A percentile compares a stretch with the other conserved stretches of the same genome.
phyloP scores from a whole-genome alignment of 2,797 vertebrate species.

The Pelodytes ibericus region DNA sequence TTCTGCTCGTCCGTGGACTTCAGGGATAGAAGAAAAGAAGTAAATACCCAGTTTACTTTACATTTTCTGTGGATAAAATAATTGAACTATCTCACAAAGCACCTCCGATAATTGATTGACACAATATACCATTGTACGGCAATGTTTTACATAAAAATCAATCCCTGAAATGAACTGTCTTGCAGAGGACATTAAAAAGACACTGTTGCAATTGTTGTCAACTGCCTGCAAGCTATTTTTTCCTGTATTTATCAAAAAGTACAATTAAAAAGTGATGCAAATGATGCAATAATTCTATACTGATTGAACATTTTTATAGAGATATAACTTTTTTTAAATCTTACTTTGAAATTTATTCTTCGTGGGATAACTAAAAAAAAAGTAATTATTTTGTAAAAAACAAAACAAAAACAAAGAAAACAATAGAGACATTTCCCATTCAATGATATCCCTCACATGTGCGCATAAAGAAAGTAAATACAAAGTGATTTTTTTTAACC shows the following conservation, averaged over 20 bases:
- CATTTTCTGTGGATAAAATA: constrained; percentile 29
- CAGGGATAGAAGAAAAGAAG: constrained; percentile 38
- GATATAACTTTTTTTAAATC: no score
- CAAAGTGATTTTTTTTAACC: no score
- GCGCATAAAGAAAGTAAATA: no score
- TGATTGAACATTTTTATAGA: not conserved
- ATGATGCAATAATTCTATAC: not conserved
- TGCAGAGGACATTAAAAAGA: constrained; percentile 39
- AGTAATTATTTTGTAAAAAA: no score
- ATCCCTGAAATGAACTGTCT: constrained; percentile 41
- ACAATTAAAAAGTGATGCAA: constrained; percentile 4
- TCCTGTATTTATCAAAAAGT: constrained; percentile 3
- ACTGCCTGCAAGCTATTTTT: constrained; percentile 23
- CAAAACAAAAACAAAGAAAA: no score
- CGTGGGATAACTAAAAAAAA: no score
- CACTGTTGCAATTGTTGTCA: constrained; percentile 24
- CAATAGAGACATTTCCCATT: no score
- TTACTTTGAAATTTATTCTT: no score
- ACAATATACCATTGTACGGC: constrained; percentile 48
- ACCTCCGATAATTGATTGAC: constrained; percentile 50
- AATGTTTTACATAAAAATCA: constrained; percentile 48
- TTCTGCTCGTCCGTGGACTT: constrained; percentile 31
- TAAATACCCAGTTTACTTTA: constrained; percentile 42
- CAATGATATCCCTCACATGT: no score
- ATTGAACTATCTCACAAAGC: constrained; percentile 37